Conservation (phyloP, 2,797 vertebrate species). For the Todus mexicanus region DNA sequence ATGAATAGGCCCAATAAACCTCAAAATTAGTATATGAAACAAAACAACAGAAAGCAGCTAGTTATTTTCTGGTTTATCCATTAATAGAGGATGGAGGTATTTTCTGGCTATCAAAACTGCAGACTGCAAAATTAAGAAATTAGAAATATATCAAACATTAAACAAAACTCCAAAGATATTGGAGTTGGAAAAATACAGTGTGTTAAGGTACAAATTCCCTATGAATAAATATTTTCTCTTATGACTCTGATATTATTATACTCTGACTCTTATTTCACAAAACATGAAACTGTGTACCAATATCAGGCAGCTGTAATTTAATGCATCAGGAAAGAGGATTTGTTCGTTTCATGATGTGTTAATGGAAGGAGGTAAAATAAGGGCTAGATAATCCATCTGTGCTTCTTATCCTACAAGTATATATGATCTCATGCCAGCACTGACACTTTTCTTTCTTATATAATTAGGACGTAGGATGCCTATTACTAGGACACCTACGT, state of each 20-base stretch:
- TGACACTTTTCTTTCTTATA: conserved; percentile 57
- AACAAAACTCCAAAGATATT: neutral
- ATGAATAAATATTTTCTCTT: neutral
- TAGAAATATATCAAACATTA: neutral
- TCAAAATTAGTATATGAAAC: neutral
- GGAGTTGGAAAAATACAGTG: neutral
- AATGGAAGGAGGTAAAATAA: conserved; percentile 18
- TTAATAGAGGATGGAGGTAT: neutral
- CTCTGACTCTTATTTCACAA: neutral
- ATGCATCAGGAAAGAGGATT: conserved; percentile 13
- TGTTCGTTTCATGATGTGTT: neutral
- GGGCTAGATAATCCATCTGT: conserved; percentile 23
- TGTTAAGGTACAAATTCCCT: neutral
- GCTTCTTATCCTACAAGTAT: conserved; percentile 22
- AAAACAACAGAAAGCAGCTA: neutral
- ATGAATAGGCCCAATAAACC: neutral
- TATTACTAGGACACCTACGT: conserved; percentile 57
- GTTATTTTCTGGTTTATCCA: neutral
- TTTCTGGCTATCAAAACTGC: neutral
- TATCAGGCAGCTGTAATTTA: conserved; percentile 10
- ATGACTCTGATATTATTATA: neutral
- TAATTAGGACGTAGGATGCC: conserved; percentile 61
- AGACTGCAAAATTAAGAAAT: neutral
- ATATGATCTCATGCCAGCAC: conserved; percentile 34
- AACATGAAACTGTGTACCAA: neutral